phyloP scores from a whole-genome alignment of 2,797 vertebrate genomes.

The Masticophis lateralis region DNA sequence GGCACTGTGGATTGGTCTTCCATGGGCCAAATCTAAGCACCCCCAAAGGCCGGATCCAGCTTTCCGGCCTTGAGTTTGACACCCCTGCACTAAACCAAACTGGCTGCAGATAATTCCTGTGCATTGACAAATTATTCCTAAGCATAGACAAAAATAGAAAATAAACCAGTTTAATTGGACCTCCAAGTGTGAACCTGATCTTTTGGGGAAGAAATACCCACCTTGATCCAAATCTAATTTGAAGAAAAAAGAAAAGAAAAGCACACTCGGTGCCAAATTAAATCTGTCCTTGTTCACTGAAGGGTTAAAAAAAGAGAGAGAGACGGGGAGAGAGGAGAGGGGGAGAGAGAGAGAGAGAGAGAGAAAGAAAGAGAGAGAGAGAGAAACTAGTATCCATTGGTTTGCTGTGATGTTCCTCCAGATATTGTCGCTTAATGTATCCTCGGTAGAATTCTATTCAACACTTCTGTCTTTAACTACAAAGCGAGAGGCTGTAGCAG shows the following conservation, averaged over 20 bases:
- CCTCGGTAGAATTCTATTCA: constrained; percentile 91
- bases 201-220: background rate
- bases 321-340: constrained; percentile 1
- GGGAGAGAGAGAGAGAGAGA: background rate
- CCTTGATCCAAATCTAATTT: constrained; percentile 31
- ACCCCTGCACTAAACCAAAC: too few species aligned
- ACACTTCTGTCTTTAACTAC: constrained; percentile 91
- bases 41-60: too few species aligned
- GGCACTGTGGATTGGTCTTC: too few species aligned
- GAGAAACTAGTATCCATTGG: constrained; percentile 72
- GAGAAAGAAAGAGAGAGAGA: constrained; percentile 72
- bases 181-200: background rate
- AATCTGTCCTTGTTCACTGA: constrained; percentile 47
- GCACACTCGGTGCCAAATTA: background rate
- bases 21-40: too few species aligned
- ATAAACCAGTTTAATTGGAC: background rate
- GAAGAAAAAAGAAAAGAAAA: background rate
- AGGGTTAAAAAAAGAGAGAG: constrained; percentile 73
- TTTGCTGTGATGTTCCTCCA: constrained; percentile 79
- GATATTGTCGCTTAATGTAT: constrained; percentile 90
- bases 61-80: too few species aligned
- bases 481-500: constrained; percentile 84
- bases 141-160: background rate
- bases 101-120: background rate
- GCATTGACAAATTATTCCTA: too few species aligned